Percentiles rank a stretch among this genome's conserved stretches.
phyloP scores from a whole-genome alignment of 1,140 invertebrate genomes.

The Ostrea edulis region DNA sequence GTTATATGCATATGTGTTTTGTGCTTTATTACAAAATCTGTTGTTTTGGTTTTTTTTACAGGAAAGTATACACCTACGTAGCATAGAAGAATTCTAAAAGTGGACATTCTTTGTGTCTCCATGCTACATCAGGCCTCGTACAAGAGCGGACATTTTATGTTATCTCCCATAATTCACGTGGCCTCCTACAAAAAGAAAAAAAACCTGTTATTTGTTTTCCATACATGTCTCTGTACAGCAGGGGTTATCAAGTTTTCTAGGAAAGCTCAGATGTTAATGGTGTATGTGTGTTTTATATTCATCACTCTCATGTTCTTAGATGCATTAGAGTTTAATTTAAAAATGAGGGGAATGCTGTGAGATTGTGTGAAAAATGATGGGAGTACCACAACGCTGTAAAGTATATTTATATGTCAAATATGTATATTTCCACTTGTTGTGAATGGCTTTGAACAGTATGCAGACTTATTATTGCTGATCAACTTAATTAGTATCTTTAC shows the following conservation, averaged over 20 bases:
- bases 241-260: not conserved
- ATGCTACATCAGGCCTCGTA: not conserved
- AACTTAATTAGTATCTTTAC: constrained; percentile 1
- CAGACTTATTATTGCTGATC: constrained; percentile 7
- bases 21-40: too few relatives aligned
- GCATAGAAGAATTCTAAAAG: constrained; percentile 61
- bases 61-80: constrained; percentile 76
- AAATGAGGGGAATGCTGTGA: not conserved
- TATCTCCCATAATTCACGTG: not conserved
- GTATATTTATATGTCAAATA: not conserved
- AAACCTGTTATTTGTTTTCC: constrained; percentile 1
- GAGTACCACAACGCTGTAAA: not conserved
- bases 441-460: constrained; percentile 31
- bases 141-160: not conserved
- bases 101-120: not conserved
- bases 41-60: constrained; percentile 60
- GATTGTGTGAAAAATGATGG: not conserved
- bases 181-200: not conserved
- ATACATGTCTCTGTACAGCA: not conserved
- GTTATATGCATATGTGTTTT: too few relatives aligned
- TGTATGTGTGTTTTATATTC: not conserved
- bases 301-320: not conserved
- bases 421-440: constrained; percentile 30
- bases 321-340: not conserved
- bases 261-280: not conserved